These are phyloP conservation scores for Gonioctena quinquepunctata DNA, from an alignment of 1,140 invertebrate species.

Conservation along the genomic window DNA sequence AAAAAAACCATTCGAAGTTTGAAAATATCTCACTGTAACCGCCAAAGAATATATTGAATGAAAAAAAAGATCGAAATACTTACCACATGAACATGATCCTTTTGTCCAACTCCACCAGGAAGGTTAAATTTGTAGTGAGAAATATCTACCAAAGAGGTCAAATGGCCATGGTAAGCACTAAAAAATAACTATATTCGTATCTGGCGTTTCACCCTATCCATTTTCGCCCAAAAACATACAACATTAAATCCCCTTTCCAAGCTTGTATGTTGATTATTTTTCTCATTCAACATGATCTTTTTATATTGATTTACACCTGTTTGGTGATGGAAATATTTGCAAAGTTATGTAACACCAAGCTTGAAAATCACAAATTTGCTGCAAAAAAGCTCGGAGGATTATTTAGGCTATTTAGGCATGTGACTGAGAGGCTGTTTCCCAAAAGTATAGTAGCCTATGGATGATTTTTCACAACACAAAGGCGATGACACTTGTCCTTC, in stretches of 20 bases:
- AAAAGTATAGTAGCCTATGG: background rate
- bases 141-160: constrained; percentile 92
- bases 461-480: background rate
- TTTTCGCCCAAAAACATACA: background rate
- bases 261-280: constrained; percentile 7
- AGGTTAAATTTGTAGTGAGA: constrained; percentile 97
- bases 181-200: constrained; percentile 59
- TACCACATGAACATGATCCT: constrained; percentile 93
- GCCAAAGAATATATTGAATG: no score
- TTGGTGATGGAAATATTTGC: background rate
- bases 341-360: background rate
- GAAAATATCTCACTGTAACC: no score
- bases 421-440: background rate
- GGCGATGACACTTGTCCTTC: constrained; percentile 15
- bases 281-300: no score
- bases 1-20: no score
- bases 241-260: constrained; percentile 1
- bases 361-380: background rate
- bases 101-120: constrained; percentile 75
- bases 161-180: constrained; percentile 98
- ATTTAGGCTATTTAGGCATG: constrained; percentile 2
- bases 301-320: background rate
- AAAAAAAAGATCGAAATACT: no score
- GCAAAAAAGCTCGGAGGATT: background rate
- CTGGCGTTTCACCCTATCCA: constrained; percentile 6